Percentiles rank a stretch among this genome's conserved stretches.
These are phyloP conservation scores for Cichladusa arquata DNA, from an alignment of 2,113 vertebrate species.

Conservation along the genomic window DNA sequence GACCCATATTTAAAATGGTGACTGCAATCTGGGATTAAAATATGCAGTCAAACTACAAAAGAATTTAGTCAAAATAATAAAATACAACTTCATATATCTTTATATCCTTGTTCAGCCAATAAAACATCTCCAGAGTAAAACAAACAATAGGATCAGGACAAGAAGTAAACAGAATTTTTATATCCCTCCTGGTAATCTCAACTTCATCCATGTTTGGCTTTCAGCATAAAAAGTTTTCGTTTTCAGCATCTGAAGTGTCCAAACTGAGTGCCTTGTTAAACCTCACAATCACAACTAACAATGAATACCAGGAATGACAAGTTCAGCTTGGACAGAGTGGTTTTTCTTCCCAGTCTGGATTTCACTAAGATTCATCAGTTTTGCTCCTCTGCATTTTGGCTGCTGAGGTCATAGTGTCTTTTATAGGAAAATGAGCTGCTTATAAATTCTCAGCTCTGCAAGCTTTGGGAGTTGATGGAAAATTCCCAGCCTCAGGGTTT, in stretches of 20 bases:
- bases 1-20: background rate
- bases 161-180: background rate
- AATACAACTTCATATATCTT: background rate
- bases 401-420: background rate
- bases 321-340: background rate
- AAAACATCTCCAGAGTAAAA: background rate
- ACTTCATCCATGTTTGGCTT: background rate
- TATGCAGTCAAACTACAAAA: background rate
- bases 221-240: background rate
- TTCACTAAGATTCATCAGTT: background rate
- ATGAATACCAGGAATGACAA: background rate
- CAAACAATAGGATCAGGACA: background rate
- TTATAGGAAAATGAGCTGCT: background rate
- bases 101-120: background rate
- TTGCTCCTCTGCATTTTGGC: background rate
- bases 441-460: background rate
- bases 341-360: background rate
- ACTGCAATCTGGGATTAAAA: background rate
- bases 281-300: accelerated
- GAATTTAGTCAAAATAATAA: background rate
- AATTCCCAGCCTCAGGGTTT: background rate
- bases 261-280: background rate
- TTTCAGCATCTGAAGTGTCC: background rate
- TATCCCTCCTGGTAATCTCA: background rate
- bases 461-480: background rate